These are phyloP conservation scores for Molanna angustata DNA, from an alignment of 2,888 invertebrate genomes.

Conservation along the genomic window DNA sequence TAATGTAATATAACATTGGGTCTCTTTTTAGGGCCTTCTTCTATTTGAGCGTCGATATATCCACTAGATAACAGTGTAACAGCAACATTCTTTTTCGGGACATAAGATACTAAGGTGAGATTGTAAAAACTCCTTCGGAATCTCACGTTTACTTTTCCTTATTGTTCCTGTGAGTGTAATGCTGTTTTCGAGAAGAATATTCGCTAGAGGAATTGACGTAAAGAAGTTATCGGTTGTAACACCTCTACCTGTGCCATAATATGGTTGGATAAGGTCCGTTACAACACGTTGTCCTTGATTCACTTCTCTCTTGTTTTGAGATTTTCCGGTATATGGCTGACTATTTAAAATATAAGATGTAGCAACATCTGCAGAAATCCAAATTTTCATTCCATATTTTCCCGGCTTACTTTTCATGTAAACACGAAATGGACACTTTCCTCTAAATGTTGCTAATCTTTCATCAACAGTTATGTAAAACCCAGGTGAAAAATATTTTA, in stretches of 20 bases:
- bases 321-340: constrained; percentile 14
- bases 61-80: constrained; percentile 2
- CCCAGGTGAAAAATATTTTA: constrained; percentile 13
- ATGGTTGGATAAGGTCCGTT: constrained; percentile 18
- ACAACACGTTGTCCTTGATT: constrained; percentile 20
- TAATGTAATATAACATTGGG: constrained; percentile 13
- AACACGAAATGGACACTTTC: constrained; percentile 27
- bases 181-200: constrained; percentile 13
- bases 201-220: constrained; percentile 18
- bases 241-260: constrained; percentile 18
- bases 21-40: background rate
- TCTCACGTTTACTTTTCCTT: constrained; percentile 8
- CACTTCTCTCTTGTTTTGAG: constrained; percentile 17
- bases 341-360: constrained; percentile 20
- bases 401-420: constrained; percentile 28
- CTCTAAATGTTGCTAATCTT: constrained; percentile 18
- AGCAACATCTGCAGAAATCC: constrained; percentile 14
- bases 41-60: background rate
- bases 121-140: constrained; percentile 11
- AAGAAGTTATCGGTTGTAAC: constrained; percentile 20
- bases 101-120: constrained; percentile 11
- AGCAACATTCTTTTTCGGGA: constrained; percentile 5
- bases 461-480: constrained; percentile 24
- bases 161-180: constrained; percentile 17
- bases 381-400: constrained; percentile 24